Evolutionary conservation across 1,140 invertebrate species (phyloP).

Genomic region (Macrotrachela quadricornifera): DNA sequence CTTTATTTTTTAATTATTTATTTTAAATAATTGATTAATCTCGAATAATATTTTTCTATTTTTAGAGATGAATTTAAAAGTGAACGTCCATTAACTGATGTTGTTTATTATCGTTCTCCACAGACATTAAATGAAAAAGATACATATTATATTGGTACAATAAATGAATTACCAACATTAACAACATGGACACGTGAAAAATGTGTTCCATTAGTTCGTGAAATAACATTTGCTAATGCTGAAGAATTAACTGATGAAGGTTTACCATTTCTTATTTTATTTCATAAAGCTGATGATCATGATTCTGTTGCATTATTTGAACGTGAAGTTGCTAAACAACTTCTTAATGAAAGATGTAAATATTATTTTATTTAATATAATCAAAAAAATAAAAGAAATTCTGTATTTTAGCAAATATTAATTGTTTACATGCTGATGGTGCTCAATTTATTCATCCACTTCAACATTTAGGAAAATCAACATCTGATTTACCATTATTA

Average conservation of each 20-base stretch:
- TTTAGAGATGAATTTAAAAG: neutral
- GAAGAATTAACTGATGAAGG: slow-evolving; percentile 95
- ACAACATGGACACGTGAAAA: slow-evolving; percentile 58
- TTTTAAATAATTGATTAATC: too few relatives aligned
- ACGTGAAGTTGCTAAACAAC: slow-evolving; percentile 50
- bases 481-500: slow-evolving; percentile 71
- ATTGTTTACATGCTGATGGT: slow-evolving; percentile 89
- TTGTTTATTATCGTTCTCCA: neutral
- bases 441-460: slow-evolving; percentile 86
- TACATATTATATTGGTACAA: slow-evolving; percentile 24
- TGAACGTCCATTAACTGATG: neutral
- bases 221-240: slow-evolving; percentile 97
- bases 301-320: slow-evolving; percentile 66
- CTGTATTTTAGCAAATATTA: slow-evolving; percentile 47
- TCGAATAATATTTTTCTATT: neutral
- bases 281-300: slow-evolving; percentile 65
- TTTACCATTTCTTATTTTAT: slow-evolving; percentile 89
- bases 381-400: neutral
- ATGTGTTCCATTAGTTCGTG: slow-evolving; percentile 48
- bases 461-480: slow-evolving; percentile 78
- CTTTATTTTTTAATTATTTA: too few relatives aligned
- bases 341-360: slow-evolving; percentile 69
- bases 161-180: slow-evolving; percentile 33
- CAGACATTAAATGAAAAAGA: slow-evolving; percentile 11
- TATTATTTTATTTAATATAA: neutral